Evolutionary conservation across 2,797 vertebrate genomes (phyloP).

Genomic region (Hybognathus amarus): DNA sequence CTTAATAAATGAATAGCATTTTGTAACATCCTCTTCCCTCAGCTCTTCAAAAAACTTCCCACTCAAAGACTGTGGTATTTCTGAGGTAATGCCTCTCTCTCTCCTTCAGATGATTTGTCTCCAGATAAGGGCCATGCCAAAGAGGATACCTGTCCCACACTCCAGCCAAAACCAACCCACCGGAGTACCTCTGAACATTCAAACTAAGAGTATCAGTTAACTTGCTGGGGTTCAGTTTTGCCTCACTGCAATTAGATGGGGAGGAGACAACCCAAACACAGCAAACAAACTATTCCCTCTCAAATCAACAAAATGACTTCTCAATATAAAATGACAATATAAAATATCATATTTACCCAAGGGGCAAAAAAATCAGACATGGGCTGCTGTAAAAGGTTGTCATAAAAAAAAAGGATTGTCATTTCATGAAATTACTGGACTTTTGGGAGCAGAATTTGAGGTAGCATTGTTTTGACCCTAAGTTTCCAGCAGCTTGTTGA

Average conservation of each 20-base stretch:
- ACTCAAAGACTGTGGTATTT: constrained; percentile 23
- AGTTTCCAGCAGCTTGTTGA: too few species aligned
- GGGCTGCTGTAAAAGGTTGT: too few species aligned
- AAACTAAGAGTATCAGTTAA: constrained; percentile 41
- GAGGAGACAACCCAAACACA: constrained; percentile 19
- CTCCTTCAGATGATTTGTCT: constrained; percentile 23
- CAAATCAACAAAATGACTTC: constrained; percentile 15
- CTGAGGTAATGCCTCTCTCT: constrained; percentile 17
- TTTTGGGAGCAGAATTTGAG: too few species aligned
- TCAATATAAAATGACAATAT: too few species aligned
- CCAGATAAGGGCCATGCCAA: constrained; percentile 38
- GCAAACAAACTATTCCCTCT: constrained; percentile 14
- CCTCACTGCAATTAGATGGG: constrained; percentile 15
- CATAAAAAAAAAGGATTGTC: too few species aligned
- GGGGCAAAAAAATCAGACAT: too few species aligned
- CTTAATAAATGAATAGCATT: not conserved
- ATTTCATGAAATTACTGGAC: too few species aligned
- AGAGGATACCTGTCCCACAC: constrained; percentile 39
- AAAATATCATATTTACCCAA: not conserved
- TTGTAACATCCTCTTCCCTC: not conserved
- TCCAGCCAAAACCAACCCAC: constrained; percentile 4
- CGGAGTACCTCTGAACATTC: constrained; percentile 23
- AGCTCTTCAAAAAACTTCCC: constrained; percentile 31
- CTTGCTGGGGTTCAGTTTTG: constrained; percentile 19
- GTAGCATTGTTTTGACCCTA: too few species aligned